Base-by-base conservation (phyloP, 2,888 invertebrate genomes). In the Caenorhabditis plicata region DNA sequence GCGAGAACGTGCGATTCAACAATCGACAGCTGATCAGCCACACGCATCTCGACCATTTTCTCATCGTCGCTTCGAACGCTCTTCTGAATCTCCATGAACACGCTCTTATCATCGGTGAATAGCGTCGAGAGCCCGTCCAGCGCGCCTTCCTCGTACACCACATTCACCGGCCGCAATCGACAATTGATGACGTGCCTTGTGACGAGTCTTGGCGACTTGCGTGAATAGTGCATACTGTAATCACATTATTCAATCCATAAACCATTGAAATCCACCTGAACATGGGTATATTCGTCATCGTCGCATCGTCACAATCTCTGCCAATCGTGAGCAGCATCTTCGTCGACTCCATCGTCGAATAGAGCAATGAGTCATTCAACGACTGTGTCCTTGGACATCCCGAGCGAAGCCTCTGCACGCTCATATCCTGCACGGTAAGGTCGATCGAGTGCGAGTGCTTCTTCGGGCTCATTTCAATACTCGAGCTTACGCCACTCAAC, bases 111-210 rank as follows among this genome's bases (percentile, higher is more conserved):
- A 44, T 68, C 68, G 5, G 65, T 45, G 33, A 69, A 69, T 2
- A 69, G 38, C 1, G 58, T 61, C n/a, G 55, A 57, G 5, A 69
- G 33, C n/a, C 69, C 69, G 15, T 57, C 58, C 2, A 69, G 46
- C 9, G 66, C 66, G 17, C 51, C 60, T 35, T 79, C 74, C 40
- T 80, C 78, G 56, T 72, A 79, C 44, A 80, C 68, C n/a, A 79
- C 64, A 27, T 69, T 68, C 15, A 80, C 64, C 2, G 80, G 77
- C 19, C 74, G 50, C 13, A 79, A 58, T 5, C 63, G 53, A 19
- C 76, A 73, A 31, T 75, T 69, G 19, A 80, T 52, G 7, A 67
- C 63, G 47, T 80, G 80, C 11, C 65, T 62, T 2, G 74, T 70
- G 9, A 66, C 61, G 25, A 75, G 45, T 44, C 65, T 49, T 7